Evolutionary conservation across 2,113 vertebrate genomes (phyloP).

Genomic region (Petaurus breviceps): DNA sequence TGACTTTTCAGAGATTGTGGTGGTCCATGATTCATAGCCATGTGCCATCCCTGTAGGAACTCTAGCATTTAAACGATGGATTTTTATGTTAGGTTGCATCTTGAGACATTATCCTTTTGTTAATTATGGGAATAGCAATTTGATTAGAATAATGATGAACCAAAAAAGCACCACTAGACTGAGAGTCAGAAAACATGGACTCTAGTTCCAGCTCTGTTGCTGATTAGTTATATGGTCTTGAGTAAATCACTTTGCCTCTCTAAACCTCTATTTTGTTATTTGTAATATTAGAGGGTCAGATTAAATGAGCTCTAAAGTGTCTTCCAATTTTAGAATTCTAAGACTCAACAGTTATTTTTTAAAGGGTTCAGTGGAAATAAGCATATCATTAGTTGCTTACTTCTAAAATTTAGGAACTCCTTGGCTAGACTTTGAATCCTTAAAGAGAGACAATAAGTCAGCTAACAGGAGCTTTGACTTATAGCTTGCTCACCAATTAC

Average conservation of each 20-base stretch:
- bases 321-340: background rate
- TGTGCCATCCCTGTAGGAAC: background rate
- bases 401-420: background rate
- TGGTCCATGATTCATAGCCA: background rate
- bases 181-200: background rate
- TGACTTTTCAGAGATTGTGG: background rate
- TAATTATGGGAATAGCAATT: background rate
- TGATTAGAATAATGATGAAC: background rate
- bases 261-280: background rate
- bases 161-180: background rate
- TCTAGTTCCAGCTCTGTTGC: background rate
- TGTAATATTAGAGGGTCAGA: background rate
- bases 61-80: background rate
- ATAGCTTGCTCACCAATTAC: background rate
- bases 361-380: background rate
- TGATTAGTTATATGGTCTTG: background rate
- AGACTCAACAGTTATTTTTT: background rate
- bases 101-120: background rate
- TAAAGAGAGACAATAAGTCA: background rate
- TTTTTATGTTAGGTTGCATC: background rate
- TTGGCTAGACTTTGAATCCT: background rate
- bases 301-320: background rate
- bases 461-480: background rate
- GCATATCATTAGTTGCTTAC: background rate
- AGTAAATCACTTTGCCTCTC: background rate